Base-by-base conservation (phyloP, 2,113 vertebrate species). In the Cryptomyrus ogoouensis region DNA sequence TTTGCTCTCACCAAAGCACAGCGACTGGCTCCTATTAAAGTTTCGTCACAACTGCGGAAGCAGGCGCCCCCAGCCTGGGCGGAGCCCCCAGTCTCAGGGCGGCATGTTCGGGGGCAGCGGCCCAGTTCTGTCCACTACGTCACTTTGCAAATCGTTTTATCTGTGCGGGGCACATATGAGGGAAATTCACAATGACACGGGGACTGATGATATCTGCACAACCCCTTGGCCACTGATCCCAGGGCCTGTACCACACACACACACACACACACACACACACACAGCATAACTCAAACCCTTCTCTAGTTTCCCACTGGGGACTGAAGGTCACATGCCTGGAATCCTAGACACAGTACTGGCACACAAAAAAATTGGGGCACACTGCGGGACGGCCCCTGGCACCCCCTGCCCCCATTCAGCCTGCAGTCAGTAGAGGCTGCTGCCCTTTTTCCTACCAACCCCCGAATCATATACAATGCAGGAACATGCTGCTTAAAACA, bases 141-240 rank as follows among this genome's bases (percentile, higher is more conserved):
- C 74, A 88, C 90, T 39, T 80, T 90, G 88, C 89, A 50, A 50
- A 92, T 91, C 47, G 85, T 92, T 89, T 91, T 39, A 39, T 90
- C 89, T 91, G 90, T 3, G 44, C 91, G 53, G 90, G 90, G 88
- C 90, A 90, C 31, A 66, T 89, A 90, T 27, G n/a, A 92, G 70
- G 91, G 87, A 92, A 91, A 94, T 93, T 88, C 91, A 92, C 83
- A 92, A 92, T 92, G 94, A 94, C 94, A 93, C 62, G 90, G 93
- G 91, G 89, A 91, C 93, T 93, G 89, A 93, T 93, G 58, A 92
- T 88, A 92, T 56, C 91, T 89, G 87, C 92, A 90, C 90, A 91
- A 91, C 92, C 92, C 93, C 92, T 94, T 44, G 4, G 19, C 46
- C 21, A 24, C 21, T 39, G 17, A 31, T 46, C 46, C 42, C 58